Conservation (phyloP, 1,140 invertebrate genomes). For the Macrosteles quadrilineatus region DNA sequence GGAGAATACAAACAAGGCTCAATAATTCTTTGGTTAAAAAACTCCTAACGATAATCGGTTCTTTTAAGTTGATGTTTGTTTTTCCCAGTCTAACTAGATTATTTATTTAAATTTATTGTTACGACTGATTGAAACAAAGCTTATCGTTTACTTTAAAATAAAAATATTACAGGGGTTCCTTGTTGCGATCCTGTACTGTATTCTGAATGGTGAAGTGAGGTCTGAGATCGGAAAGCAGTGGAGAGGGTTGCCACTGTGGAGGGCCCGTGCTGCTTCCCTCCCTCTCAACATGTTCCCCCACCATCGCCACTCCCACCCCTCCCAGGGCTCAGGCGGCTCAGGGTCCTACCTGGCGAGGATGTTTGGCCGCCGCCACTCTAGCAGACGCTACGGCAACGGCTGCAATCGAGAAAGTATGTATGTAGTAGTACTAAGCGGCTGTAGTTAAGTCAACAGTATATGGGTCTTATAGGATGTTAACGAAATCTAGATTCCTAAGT, state of each 20-base stretch:
- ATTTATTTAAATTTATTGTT: too few relatives aligned
- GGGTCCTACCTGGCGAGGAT: not conserved
- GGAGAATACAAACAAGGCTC: too few relatives aligned
- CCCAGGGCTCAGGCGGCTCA: not conserved
- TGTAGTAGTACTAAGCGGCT: not conserved
- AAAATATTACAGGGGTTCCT: constrained; percentile 72
- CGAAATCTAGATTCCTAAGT: not conserved
- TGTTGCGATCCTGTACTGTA: constrained; percentile 68
- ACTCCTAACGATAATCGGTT: too few relatives aligned
- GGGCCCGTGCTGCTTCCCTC: not conserved
- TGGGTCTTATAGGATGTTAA: not conserved
- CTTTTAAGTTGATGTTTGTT: too few relatives aligned
- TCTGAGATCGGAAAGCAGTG: constrained; percentile 50
- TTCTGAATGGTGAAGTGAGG: constrained; percentile 66
- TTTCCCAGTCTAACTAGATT: too few relatives aligned
- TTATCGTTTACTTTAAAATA: too few relatives aligned
- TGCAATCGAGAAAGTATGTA: constrained; percentile 17
- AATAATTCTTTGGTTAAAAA: too few relatives aligned
- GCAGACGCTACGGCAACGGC: not conserved
- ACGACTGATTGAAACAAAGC: too few relatives aligned
- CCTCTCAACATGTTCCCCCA: not conserved
- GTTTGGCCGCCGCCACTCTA: not conserved
- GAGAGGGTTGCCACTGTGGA: not conserved
- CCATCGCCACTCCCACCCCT: too few relatives aligned
- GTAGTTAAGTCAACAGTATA: not conserved